A percentile compares a stretch with the other conserved stretches of the same genome.
Evolutionary conservation across 37 sponge, comb jelly and placozoan genomes (phyloP).

Genomic region (Oopsacas minuta): DNA sequence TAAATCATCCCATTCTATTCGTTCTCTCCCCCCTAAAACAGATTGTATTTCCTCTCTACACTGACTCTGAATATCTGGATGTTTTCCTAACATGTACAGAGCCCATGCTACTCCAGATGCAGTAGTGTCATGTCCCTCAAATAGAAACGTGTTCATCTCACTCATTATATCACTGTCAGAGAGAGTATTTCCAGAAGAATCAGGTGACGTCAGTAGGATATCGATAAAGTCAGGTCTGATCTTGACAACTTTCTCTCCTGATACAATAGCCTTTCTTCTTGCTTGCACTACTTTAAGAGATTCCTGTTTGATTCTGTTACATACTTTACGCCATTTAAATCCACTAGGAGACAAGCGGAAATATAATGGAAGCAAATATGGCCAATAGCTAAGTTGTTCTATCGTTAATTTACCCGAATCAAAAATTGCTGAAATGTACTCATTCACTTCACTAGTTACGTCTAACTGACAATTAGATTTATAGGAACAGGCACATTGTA

Average conservation of each 20-base stretch:
- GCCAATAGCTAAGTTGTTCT: background rate
- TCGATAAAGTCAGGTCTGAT: background rate
- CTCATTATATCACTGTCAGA: background rate
- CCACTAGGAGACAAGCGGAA: background rate
- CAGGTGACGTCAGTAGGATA: background rate
- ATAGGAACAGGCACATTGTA: background rate
- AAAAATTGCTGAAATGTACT: background rate
- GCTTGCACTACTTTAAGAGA: background rate
- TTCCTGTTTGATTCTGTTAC: background rate
- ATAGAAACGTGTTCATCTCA: constrained; percentile 17
- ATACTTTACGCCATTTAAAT: background rate
- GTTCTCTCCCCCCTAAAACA: constrained; percentile 29
- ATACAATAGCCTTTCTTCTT: background rate
- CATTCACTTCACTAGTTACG: background rate
- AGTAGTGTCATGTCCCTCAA: constrained; percentile 20
- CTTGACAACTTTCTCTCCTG: background rate
- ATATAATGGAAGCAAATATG: background rate
- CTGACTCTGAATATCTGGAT: background rate
- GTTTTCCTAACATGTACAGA: background rate
- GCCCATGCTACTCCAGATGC: background rate
- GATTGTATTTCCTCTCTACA: constrained; percentile 23
- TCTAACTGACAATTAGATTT: background rate
- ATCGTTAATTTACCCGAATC: background rate
- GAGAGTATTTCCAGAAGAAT: background rate
- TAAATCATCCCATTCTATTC: background rate